Percentiles rank a stretch among this genome's conserved stretches.
phyloP scores from a whole-genome alignment of 2,888 invertebrate genomes.

The Cyclophora albipunctata region DNA sequence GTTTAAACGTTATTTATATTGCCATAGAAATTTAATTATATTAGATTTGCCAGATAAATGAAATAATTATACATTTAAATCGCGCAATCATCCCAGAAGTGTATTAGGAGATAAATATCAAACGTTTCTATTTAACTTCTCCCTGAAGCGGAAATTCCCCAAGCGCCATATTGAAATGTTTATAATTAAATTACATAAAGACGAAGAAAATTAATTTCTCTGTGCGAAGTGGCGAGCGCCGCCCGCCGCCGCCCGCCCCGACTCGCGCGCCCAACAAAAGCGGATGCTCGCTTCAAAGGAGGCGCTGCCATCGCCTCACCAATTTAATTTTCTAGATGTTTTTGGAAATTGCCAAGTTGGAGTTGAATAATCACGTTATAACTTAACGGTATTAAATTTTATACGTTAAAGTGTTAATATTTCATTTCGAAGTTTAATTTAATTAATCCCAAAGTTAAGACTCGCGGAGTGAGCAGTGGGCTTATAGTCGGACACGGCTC shows the following conservation, averaged over 20 bases:
- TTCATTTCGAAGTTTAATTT: conserved; percentile 76
- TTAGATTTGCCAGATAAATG: conserved; percentile 33
- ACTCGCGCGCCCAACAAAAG: conserved; percentile 46
- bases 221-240: conserved; percentile 67
- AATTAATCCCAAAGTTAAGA: conserved; percentile 71
- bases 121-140: conserved; percentile 75
- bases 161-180: conserved; percentile 76
- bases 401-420: conserved; percentile 76
- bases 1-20: conserved; percentile 3
- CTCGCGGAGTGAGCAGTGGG: conserved; percentile 31
- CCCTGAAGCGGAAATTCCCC: conserved; percentile 68
- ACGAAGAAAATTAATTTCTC: conserved; percentile 76
- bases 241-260: conserved; percentile 24
- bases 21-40: conserved; percentile 7
- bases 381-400: conserved; percentile 74
- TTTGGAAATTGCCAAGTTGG: conserved; percentile 63
- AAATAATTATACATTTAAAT: conserved; percentile 58
- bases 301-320: conserved; percentile 52
- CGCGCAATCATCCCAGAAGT: conserved; percentile 69
- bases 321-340: conserved; percentile 74
- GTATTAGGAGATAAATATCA: conserved; percentile 74
- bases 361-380: conserved; percentile 75
- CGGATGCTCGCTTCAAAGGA: conserved; percentile 58
- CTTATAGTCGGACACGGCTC: no score
- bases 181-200: conserved; percentile 77